Conservation (phyloP, 1,140 invertebrate genomes). For the Hermatobates lingyangjiaoensis region DNA sequence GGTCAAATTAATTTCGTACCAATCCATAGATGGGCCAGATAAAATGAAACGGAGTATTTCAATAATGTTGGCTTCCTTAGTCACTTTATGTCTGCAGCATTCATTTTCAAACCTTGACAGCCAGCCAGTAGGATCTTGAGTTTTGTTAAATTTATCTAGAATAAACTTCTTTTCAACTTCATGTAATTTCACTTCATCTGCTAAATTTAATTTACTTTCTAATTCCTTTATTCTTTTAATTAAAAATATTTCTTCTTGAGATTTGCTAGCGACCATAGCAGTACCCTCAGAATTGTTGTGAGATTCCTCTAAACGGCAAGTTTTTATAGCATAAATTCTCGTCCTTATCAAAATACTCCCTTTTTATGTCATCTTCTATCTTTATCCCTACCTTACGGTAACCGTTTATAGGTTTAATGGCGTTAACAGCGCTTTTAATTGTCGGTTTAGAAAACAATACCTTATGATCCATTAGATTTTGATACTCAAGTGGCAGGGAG, state of each 20-base stretch:
- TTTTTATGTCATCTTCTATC: slow-evolving; percentile 1
- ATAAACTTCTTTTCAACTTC: background rate
- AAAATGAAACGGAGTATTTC: background rate
- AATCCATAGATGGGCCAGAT: background rate
- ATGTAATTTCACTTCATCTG: background rate
- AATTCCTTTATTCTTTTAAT: background rate
- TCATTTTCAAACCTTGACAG: background rate
- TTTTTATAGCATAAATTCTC: slow-evolving; percentile 1
- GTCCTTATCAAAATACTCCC: background rate
- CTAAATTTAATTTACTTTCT: background rate
- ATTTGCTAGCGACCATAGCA: background rate
- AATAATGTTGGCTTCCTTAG: background rate
- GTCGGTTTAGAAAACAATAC: slow-evolving; percentile 1
- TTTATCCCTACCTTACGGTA: background rate
- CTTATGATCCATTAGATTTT: background rate
- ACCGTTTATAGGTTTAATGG: slow-evolving; percentile 1
- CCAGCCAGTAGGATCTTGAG: background rate
- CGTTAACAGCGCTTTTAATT: background rate
- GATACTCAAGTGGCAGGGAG: background rate
- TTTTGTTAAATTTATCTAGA: slow-evolving; percentile 1
- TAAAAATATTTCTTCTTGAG: background rate
- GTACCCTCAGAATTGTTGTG: background rate
- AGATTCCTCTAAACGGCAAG: background rate
- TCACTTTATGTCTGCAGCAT: background rate
- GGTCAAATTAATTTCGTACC: background rate